A percentile compares a stretch with the other conserved stretches of the same genome.
phyloP scores from a whole-genome alignment of 2,797 vertebrate species.

The Chanos chanos region DNA sequence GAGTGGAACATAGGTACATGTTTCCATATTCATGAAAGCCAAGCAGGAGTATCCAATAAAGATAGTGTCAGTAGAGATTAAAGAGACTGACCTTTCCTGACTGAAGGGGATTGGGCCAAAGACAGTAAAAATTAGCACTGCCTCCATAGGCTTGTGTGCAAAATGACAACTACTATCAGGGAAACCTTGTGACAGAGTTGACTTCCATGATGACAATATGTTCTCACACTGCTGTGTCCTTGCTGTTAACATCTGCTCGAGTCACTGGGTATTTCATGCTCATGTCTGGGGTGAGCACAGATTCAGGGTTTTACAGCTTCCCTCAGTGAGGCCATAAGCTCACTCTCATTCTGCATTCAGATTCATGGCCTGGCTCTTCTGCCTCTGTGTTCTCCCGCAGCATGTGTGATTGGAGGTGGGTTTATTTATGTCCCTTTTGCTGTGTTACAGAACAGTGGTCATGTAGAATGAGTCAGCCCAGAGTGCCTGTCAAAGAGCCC shows the following conservation, averaged over 20 bases:
- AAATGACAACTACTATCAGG: too few species aligned
- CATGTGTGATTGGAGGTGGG: conserved; percentile 25
- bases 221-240: too few species aligned
- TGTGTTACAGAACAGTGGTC: not conserved
- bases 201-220: too few species aligned
- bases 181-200: too few species aligned
- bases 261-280: too few species aligned
- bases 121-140: not conserved
- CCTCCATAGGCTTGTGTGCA: too few species aligned
- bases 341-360: not conserved
- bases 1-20: conserved; percentile 36
- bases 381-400: not conserved
- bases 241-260: not conserved
- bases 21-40: conserved; percentile 69
- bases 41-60: conserved; percentile 61
- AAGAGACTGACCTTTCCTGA: conserved; percentile 67
- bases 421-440: conserved; percentile 5
- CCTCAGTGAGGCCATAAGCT: conserved; percentile 13
- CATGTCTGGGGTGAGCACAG: not conserved
- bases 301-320: not conserved
- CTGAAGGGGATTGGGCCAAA: conserved; percentile 5
- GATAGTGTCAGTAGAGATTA: conserved; percentile 66
- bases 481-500: too few species aligned
- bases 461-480: conserved; percentile 7
- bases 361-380: conserved; percentile 1